Conservation (phyloP, 2,113 vertebrate genomes). For the Dromiciops gliroides region DNA sequence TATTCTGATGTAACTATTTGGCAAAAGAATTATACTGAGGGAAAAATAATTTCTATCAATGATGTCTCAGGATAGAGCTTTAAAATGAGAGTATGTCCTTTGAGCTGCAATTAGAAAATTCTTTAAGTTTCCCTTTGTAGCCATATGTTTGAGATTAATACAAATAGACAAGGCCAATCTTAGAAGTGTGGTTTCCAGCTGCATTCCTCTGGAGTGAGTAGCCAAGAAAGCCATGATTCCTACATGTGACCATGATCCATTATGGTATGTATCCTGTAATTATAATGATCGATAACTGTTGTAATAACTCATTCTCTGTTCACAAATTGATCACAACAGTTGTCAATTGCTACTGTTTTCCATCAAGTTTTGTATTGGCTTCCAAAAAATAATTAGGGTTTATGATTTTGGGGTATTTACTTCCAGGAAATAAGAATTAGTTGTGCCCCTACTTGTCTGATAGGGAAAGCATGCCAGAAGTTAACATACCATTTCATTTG, state of each 20-base stretch:
- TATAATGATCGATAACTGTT: constrained; percentile 65
- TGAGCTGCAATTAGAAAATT: constrained; percentile 69
- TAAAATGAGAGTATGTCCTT: constrained; percentile 64
- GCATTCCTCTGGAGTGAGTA: constrained; percentile 47
- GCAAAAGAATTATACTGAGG: constrained; percentile 44
- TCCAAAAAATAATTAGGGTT: constrained; percentile 63
- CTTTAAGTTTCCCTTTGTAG: constrained; percentile 31
- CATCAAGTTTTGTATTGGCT: constrained; percentile 58
- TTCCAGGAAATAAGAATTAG: constrained; percentile 65
- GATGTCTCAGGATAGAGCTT: neutral
- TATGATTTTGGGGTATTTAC: constrained; percentile 62
- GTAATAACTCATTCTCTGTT: constrained; percentile 70
- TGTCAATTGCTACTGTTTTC: constrained; percentile 69
- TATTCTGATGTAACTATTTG: constrained; percentile 34
- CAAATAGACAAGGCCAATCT: constrained; percentile 40
- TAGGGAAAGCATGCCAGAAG: constrained; percentile 23
- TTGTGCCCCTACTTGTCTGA: constrained; percentile 49
- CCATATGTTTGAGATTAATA: constrained; percentile 43
- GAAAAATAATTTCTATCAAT: constrained; percentile 68
- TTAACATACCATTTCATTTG: constrained; percentile 51
- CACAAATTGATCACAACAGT: constrained; percentile 72
- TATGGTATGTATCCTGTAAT: constrained; percentile 59
- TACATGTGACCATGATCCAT: constrained; percentile 21
- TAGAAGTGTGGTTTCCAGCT: constrained; percentile 16
- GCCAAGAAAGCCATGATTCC: constrained; percentile 50